Evolutionary conservation across 2,113 vertebrate genomes (phyloP), one percentile per base, ranked within the genome.

Genomic region (Leptobrachium leishanense): DNA sequence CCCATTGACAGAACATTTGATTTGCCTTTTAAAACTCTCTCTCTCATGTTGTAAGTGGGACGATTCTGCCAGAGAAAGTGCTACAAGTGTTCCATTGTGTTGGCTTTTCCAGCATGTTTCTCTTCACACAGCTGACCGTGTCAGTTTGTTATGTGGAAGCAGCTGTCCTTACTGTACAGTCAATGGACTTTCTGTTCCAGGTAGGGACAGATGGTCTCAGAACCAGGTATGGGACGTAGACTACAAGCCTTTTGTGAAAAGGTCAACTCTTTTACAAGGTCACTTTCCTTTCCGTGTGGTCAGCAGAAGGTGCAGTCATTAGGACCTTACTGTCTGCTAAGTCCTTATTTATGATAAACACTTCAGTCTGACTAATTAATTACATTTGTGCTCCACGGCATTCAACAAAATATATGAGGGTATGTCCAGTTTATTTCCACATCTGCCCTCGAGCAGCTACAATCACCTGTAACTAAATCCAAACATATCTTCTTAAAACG

Each of bases 121-220:
- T 89, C 81, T 84, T 75, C 82, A 87, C 86, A 82, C 95, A 97
- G 92, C 93, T 95, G 95, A 92, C 84, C 81, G 54, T 82, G 86
- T 83, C 87, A 94, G 94, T 93, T 92, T 96, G 93, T 89, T 86
- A 15, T 0, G 53, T 84, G 82, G 70, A 64, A 87, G 85, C 96
- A 97, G 94, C 95, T 95, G 95, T 85, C 71, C 79, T 75, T 65
- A 53, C 41, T 87, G 72, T 72, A 62, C 50, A 15, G 82, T 93
- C 89, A 88, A 84, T 90, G 83, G 68, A 74, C 75, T 87, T 87
- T 88, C 92, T 95, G 89, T 95, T 92, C 87, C 91, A 94, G 91
- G 90, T 92, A 88, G 84, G 67, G 83, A 86, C 94, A 95, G 94
- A 91, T 96, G 94, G 84, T 85, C 71, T 57, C n/a, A 55, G 82